Evolutionary conservation across 2,113 vertebrate species (phyloP), one percentile per base, ranked within the genome.

Genomic region (Gopherus evgoodei): DNA sequence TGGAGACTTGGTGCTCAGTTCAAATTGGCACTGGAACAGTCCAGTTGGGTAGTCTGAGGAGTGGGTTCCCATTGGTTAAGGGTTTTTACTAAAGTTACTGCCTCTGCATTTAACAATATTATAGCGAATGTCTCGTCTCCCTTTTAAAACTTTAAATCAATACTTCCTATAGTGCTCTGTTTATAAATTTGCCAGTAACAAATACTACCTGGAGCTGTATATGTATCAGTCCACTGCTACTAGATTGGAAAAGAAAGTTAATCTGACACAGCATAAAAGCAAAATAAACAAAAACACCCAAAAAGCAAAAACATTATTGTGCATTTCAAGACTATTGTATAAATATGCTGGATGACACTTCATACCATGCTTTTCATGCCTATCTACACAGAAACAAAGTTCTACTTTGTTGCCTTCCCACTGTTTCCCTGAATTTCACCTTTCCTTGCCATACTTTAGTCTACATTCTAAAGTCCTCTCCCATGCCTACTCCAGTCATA

Each of bases 131-230:
- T 81, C 19, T 95, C 38, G 25, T 1, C 54, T 87, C 65, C 59
- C 88, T 49, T 91, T 92, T 90, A 92, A 96, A 96, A 86, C 65
- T 62, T 80, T 69, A 96, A 25, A 91, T 69, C 87, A 93, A 52
- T 24, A 81, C 42, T 88, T 79, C 89, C 84, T 54, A 56, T 52
- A 87, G 88, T n/a, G 27, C 79, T 88, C 86, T n/a, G 25, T 56
- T 92, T 95, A 87, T 86, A 81, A 91, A 86, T 59, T 79, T 85
- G 84, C 47, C 50, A 29, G 89, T 92, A 96, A 96, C 79, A 87
- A 93, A 92, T 1, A 0, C 50, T 0, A 0, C 47, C 88, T 96
- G 79, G 62, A 93, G 83, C 53, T 1, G 2, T 91, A 59, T 86
- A 88, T 1, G 5, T 90, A 81, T 94, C 59, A 76, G 91, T 53